These are phyloP conservation scores for Caenorhabditis japonica DNA, from an alignment of 2,888 invertebrate species.

Conservation along the genomic window DNA sequence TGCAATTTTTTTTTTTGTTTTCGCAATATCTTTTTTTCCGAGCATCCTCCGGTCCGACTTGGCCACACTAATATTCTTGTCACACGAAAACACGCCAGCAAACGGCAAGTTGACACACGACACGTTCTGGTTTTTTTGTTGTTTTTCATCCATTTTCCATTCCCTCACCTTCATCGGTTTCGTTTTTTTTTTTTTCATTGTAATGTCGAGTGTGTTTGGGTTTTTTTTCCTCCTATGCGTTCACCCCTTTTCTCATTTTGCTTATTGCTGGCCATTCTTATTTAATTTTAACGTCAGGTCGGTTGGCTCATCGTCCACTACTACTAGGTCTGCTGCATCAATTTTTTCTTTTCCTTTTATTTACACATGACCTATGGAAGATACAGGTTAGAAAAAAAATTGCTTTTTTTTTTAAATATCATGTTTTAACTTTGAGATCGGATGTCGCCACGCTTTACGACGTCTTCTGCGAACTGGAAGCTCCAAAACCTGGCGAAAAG, in stretches of 20 bases:
- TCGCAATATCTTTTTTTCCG: too few relatives aligned
- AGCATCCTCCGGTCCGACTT: too few relatives aligned
- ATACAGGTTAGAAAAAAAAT: constrained; percentile 34
- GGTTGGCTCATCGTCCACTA: neutral
- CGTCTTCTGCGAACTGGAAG: constrained; percentile 70
- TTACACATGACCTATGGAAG: constrained; percentile 48
- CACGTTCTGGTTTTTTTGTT: constrained; percentile 15
- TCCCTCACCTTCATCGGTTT: constrained; percentile 3
- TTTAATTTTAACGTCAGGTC: constrained; percentile 8
- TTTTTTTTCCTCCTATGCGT: neutral
- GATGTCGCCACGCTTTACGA: constrained; percentile 72
- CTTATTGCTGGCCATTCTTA: constrained; percentile 11
- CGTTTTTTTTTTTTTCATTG: constrained; percentile 17
- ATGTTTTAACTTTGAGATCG: constrained; percentile 45
- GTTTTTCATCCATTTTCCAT: constrained; percentile 1
- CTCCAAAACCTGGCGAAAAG: constrained; percentile 33
- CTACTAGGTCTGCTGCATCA: neutral
- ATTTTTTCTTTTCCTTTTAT: neutral
- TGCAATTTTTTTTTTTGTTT: too few relatives aligned
- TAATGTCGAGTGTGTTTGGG: constrained; percentile 9
- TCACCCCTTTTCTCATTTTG: constrained; percentile 12
- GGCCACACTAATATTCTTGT: too few relatives aligned
- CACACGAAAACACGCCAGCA: too few relatives aligned
- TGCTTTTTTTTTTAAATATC: neutral
- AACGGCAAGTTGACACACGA: too few relatives aligned